A percentile compares a stretch with the other conserved stretches of the same genome.
phyloP scores from a whole-genome alignment of 2,888 invertebrate species.

The Dicranocentrus wangi region DNA sequence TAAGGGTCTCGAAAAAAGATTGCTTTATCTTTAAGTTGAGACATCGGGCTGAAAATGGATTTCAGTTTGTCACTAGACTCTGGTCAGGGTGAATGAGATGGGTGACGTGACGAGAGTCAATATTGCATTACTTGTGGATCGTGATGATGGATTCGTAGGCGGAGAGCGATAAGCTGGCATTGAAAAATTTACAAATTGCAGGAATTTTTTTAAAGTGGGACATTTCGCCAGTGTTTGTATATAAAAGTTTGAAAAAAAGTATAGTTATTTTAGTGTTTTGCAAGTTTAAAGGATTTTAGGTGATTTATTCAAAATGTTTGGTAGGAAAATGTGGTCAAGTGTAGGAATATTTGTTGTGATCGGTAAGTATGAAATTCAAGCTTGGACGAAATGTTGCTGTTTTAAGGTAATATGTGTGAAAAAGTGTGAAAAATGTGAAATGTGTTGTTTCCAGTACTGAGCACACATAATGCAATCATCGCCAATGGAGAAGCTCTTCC shows the following conservation, averaged over 20 bases:
- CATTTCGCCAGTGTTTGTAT: too few relatives aligned
- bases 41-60: conserved; percentile 23
- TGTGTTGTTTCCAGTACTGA: conserved; percentile 27
- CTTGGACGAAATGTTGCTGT: background rate
- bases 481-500: conserved; percentile 15
- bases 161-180: background rate
- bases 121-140: background rate
- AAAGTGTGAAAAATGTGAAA: background rate
- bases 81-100: conserved; percentile 13
- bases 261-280: too few relatives aligned
- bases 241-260: too few relatives aligned
- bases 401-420: background rate
- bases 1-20: too few relatives aligned
- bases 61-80: conserved; percentile 36
- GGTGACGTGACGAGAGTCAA: background rate
- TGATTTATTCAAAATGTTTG: too few relatives aligned
- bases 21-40: conserved; percentile 51
- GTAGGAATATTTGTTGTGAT: conserved; percentile 7
- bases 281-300: too few relatives aligned
- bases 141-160: background rate
- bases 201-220: too few relatives aligned
- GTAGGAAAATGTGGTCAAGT: background rate
- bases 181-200: background rate
- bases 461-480: conserved; percentile 39
- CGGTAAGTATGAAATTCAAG: conserved; percentile 9